A percentile compares a stretch with the other conserved stretches of the same genome.
phyloP scores from a whole-genome alignment of 2,888 invertebrate genomes.

The Ochropleura plecta region DNA sequence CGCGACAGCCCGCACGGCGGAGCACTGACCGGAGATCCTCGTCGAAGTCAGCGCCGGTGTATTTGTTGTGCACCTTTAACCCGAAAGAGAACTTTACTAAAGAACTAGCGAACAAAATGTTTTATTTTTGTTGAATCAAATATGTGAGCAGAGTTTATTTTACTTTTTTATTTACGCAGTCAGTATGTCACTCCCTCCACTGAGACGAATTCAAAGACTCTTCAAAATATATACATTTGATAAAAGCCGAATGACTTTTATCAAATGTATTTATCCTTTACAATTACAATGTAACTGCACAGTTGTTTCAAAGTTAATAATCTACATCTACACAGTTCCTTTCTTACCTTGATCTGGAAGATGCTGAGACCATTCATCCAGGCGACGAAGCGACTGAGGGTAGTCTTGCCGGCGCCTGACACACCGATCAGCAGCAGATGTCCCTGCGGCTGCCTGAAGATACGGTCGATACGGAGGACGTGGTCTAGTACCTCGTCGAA shows the following conservation, averaged over 20 bases:
- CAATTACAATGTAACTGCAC: too few relatives aligned
- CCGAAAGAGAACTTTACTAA: not conserved
- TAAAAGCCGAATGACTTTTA: too few relatives aligned
- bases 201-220: too few relatives aligned
- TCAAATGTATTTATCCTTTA: too few relatives aligned
- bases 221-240: too few relatives aligned
- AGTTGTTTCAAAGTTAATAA: too few relatives aligned
- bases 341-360: conserved; percentile 98
- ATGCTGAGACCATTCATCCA: conserved; percentile 99
- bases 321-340: not conserved
- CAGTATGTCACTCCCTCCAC: too few relatives aligned
- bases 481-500: conserved; percentile 99
- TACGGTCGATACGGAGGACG: conserved; percentile 99
- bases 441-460: conserved; percentile 99
- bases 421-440: conserved; percentile 99
- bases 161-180: too few relatives aligned
- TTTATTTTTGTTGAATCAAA: not conserved
- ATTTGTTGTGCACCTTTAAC: conserved; percentile 98
- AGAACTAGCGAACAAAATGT: not conserved
- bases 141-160: too few relatives aligned
- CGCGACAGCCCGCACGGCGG: conserved; percentile 96
- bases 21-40: conserved; percentile 98
- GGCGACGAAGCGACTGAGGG: conserved; percentile 99
- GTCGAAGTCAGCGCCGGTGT: conserved; percentile 99
- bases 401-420: conserved; percentile 99